Conservation (phyloP, 2,888 invertebrate species). For the Resseliella maxima region DNA sequence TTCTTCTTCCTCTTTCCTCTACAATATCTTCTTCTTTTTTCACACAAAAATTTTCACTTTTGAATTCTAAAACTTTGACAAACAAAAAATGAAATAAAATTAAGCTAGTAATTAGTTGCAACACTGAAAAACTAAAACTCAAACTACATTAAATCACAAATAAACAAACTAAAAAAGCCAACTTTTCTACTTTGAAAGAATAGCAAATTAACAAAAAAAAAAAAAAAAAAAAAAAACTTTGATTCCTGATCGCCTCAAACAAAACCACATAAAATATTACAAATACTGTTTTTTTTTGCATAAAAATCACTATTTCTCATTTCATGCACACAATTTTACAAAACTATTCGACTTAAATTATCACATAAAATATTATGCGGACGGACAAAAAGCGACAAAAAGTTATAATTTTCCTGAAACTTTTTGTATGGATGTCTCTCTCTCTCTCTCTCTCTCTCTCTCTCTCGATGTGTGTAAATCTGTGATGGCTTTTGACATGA, state of each 20-base stretch:
- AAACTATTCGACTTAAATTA: not conserved
- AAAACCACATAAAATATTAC: not conserved
- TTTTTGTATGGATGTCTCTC: too few relatives aligned
- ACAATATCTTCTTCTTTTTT: not conserved
- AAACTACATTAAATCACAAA: not conserved
- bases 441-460: too few relatives aligned
- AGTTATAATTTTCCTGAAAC: not conserved
- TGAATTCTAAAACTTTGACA: slow-evolving; percentile 23
- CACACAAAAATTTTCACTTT: slow-evolving; percentile 45
- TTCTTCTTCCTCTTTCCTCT: not conserved
- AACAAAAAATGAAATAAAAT: slow-evolving; percentile 8
- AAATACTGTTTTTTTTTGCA: not conserved
- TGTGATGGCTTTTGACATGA: not conserved
- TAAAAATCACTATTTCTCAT: too few relatives aligned
- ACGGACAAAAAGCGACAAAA: not conserved
- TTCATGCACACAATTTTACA: not conserved
- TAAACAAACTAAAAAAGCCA: too few relatives aligned
- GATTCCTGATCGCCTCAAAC: too few relatives aligned
- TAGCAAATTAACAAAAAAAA: too few relatives aligned
- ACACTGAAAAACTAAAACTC: not conserved
- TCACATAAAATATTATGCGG: not conserved
- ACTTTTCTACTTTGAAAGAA: too few relatives aligned
- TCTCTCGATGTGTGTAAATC: not conserved
- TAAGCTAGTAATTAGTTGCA: not conserved
- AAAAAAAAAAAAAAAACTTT: not conserved